Evolutionary conservation across 2,888 invertebrate species (phyloP), one percentile per base, ranked within the genome.

Genomic region (Gastracanthus pulcherrimus): DNA sequence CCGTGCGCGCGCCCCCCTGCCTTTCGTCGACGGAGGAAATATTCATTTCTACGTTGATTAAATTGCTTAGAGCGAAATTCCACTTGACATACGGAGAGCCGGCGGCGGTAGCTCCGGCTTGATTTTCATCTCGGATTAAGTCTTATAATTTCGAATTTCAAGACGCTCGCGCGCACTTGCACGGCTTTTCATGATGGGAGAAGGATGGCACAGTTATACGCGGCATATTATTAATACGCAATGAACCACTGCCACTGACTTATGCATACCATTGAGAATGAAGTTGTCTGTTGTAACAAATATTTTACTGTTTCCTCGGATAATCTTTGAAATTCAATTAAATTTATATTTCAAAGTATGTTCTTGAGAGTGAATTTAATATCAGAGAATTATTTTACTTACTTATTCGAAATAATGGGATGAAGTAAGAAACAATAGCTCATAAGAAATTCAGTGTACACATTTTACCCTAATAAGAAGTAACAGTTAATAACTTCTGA

Each of bases 41-140:
- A 80, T 80, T 74, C 80, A 76, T 80, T 75, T 80, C 80, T 64
- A 23, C 80, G 62, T 70, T 80, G 80, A 76, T 80, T 80, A 80
- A 80, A 80, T 80, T 76, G 80, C 80, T 80, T 64, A 80, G 67
- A 75, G 74, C 70, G 70, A 62, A 79, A 72, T 66, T 45, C 66
- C 72, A 55, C 80, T 80, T 70, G 80, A 76, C 75, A 70, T 64
- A 51, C 75, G 64, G 45, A 45, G n/a, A n/a, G 34, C 9, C 6
- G 26, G 3, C 41, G 55, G 26, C 13, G n/a, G 26, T 23, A 19
- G 55, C n/a, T n/a, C n/a, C 13, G 45, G 70, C 74, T 80, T 74
- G 64, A 80, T 60, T 60, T 48, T 74, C 67, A 67, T 74, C 67
- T 71, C 51, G 78, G 60, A 78, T 78, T 69, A 70, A 48, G 62